Conservation (phyloP, 2,888 invertebrate genomes). For the Spilosoma lubricipeda region DNA sequence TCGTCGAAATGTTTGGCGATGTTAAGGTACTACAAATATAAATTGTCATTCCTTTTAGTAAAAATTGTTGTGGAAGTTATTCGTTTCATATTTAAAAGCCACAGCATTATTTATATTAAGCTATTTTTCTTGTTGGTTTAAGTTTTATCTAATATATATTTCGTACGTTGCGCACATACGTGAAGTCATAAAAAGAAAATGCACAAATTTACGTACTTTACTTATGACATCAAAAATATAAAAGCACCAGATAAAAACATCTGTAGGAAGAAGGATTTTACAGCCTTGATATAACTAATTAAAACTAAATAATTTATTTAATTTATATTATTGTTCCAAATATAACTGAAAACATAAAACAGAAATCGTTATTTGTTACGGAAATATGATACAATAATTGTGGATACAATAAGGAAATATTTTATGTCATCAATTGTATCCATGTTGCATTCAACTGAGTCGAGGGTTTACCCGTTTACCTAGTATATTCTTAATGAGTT, state of each 20-base stretch:
- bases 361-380: neutral
- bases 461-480: neutral
- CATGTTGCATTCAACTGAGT: neutral
- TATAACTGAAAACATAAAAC: neutral
- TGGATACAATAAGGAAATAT: neutral
- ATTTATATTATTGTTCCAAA: neutral
- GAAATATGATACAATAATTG: neutral
- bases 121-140: neutral
- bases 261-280: neutral
- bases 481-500: neutral
- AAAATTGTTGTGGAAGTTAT: neutral
- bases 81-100: neutral
- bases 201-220: neutral
- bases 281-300: neutral
- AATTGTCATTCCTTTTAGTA: neutral
- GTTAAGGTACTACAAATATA: conserved; percentile 90
- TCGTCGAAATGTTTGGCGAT: conserved; percentile 98
- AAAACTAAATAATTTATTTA: neutral
- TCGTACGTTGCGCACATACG: neutral
- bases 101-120: neutral
- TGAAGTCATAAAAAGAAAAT: too few species aligned
- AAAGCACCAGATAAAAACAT: neutral
- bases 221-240: neutral
- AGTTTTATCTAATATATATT: neutral
- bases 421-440: neutral